phyloP scores from a whole-genome alignment of 2,888 invertebrate species.

The Limenitis camilla region DNA sequence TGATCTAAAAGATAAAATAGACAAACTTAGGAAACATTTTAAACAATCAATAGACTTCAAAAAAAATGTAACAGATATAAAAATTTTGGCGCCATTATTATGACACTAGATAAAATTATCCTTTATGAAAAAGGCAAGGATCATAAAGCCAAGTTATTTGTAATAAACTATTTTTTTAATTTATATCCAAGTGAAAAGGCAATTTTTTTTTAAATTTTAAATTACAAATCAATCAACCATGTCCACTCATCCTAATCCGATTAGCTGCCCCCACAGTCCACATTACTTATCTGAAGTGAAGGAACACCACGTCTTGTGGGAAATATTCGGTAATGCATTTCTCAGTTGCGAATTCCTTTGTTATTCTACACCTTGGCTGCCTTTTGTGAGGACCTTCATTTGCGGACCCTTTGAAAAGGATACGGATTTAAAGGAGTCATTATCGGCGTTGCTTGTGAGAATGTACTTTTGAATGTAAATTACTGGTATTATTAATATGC shows the following conservation, averaged over 20 bases:
- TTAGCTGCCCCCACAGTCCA: constrained; percentile 18
- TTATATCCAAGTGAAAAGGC: too few relatives aligned
- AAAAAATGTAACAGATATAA: too few relatives aligned
- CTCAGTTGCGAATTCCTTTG: constrained; percentile 51
- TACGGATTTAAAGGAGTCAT: constrained; percentile 38
- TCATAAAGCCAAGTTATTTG: too few relatives aligned
- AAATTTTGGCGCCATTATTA: too few relatives aligned
- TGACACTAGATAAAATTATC: too few relatives aligned
- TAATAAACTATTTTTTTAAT: too few relatives aligned
- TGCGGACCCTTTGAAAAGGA: constrained; percentile 51
- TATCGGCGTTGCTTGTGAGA: constrained; percentile 12
- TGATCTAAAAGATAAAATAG: too few relatives aligned
- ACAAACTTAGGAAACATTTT: too few relatives aligned
- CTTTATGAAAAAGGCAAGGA: too few relatives aligned
- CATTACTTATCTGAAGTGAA: constrained; percentile 10
- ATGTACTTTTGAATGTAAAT: constrained; percentile 7
- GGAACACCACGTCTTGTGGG: constrained; percentile 39
- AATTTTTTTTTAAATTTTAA: constrained; percentile 3
- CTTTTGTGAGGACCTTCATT: constrained; percentile 42
- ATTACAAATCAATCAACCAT: constrained; percentile 16
- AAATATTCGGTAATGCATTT: constrained; percentile 40
- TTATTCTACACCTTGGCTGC: constrained; percentile 51
- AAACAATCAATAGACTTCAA: too few relatives aligned
- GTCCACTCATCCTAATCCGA: constrained; percentile 19
- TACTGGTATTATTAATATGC: background rate